These are phyloP conservation scores for Ia io DNA, from an alignment of 2,113 vertebrate species.

Conservation along the genomic window DNA sequence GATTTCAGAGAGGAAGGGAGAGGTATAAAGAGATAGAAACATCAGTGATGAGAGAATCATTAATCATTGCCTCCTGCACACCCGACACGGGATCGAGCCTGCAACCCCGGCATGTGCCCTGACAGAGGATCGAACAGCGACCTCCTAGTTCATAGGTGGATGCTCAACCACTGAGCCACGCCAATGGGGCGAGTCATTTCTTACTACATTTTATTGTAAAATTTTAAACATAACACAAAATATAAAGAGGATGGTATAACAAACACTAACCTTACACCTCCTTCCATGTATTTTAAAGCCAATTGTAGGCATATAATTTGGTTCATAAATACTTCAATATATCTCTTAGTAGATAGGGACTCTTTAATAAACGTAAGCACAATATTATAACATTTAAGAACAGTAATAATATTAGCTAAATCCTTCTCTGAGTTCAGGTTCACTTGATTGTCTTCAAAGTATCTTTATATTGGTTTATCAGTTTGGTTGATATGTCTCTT, in stretches of 20 bases:
- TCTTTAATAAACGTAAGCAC: neutral
- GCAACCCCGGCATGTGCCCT: too few relatives aligned
- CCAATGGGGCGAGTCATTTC: neutral
- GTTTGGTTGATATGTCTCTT: neutral
- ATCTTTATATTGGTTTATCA: neutral
- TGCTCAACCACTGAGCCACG: too few relatives aligned
- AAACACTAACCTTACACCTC: neutral
- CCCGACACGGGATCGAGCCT: too few relatives aligned
- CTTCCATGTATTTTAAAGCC: constrained; percentile 3
- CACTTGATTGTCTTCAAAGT: neutral
- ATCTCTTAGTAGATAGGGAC: neutral
- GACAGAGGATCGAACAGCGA: too few relatives aligned
- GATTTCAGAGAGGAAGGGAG: too few relatives aligned
- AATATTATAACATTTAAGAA: neutral
- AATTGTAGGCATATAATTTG: neutral
- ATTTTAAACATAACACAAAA: neutral
- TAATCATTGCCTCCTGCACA: too few relatives aligned
- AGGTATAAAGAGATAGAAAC: too few relatives aligned
- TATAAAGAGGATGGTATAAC: neutral
- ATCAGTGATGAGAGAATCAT: too few relatives aligned
- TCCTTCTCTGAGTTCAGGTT: neutral
- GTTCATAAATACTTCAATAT: neutral
- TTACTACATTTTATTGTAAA: neutral
- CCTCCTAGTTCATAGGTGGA: too few relatives aligned
- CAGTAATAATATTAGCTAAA: constrained; percentile 25